These are phyloP conservation scores for Girardinichthys multiradiatus DNA, from an alignment of 2,113 vertebrate species.

Conservation along the genomic window DNA sequence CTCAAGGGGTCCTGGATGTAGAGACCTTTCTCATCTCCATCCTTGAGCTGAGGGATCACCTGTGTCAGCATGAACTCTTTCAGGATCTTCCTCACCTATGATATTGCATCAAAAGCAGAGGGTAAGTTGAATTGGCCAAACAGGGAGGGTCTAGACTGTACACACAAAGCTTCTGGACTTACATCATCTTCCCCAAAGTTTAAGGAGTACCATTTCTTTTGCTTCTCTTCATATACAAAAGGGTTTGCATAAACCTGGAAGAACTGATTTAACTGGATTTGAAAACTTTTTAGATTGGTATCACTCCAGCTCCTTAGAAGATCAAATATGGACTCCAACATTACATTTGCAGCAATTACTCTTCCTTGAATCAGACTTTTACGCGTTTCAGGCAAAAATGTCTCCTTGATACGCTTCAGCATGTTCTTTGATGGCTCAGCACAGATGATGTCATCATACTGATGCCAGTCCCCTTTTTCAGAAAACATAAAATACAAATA, in stretches of 20 bases:
- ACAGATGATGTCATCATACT: constrained; percentile 94
- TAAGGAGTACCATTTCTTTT: constrained; percentile 64
- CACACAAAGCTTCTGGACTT: constrained; percentile 21
- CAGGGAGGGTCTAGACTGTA: neutral
- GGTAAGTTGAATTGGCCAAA: neutral
- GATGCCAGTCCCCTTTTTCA: constrained; percentile 87
- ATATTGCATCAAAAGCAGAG: neutral
- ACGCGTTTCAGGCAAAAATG: constrained; percentile 45
- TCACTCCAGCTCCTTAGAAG: constrained; percentile 80
- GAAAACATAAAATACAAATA: neutral
- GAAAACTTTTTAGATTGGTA: constrained; percentile 80
- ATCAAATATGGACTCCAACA: constrained; percentile 87
- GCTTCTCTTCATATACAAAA: constrained; percentile 46
- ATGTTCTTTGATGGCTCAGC: rapidly evolving
- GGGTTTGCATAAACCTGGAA: constrained; percentile 48
- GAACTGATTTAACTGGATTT: constrained; percentile 84
- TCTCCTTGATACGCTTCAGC: neutral
- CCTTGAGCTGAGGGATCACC: constrained; percentile 58
- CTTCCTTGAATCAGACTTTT: constrained; percentile 76
- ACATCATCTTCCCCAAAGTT: constrained; percentile 76
- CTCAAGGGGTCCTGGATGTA: constrained; percentile 65
- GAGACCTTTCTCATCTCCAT: neutral
- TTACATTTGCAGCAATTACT: constrained; percentile 79
- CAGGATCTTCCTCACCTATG: constrained; percentile 70
- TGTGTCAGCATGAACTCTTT: constrained; percentile 70